Conservation (phyloP, 1,140 invertebrate genomes). For the Drosophila neocordata region DNA sequence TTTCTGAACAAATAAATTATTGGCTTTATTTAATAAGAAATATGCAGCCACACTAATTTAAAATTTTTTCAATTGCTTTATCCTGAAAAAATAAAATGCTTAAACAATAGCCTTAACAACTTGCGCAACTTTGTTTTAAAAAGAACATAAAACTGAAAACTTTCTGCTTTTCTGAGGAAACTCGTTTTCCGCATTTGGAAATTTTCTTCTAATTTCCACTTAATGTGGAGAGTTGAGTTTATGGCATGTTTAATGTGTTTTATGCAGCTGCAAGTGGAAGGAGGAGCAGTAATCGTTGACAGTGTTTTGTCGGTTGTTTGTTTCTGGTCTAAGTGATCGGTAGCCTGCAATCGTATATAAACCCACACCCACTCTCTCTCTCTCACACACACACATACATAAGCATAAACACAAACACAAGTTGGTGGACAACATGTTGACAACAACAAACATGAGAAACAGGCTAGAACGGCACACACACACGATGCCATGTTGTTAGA, state of each 20-base stretch:
- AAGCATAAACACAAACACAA: neutral
- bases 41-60: constrained; percentile 1
- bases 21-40: neutral
- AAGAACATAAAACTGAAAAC: neutral
- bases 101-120: too few relatives aligned
- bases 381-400: constrained; percentile 20
- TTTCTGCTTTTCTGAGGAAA: constrained; percentile 4
- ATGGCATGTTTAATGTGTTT: constrained; percentile 68
- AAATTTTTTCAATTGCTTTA: neutral
- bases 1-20: too few relatives aligned
- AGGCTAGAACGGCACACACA: neutral
- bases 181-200: neutral
- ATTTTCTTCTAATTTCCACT: constrained; percentile 6
- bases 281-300: constrained; percentile 42
- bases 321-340: constrained; percentile 59
- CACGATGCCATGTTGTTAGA: constrained; percentile 26
- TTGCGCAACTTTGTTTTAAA: neutral
- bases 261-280: constrained; percentile 35
- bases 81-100: too few relatives aligned
- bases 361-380: constrained; percentile 17
- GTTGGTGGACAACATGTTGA: constrained; percentile 73
- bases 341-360: constrained; percentile 24
- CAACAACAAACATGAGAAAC: constrained; percentile 59
- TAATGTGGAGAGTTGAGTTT: constrained; percentile 38
- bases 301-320: constrained; percentile 41